phyloP scores from a whole-genome alignment of 2,888 invertebrate species.

The Tenodera sinensis region DNA sequence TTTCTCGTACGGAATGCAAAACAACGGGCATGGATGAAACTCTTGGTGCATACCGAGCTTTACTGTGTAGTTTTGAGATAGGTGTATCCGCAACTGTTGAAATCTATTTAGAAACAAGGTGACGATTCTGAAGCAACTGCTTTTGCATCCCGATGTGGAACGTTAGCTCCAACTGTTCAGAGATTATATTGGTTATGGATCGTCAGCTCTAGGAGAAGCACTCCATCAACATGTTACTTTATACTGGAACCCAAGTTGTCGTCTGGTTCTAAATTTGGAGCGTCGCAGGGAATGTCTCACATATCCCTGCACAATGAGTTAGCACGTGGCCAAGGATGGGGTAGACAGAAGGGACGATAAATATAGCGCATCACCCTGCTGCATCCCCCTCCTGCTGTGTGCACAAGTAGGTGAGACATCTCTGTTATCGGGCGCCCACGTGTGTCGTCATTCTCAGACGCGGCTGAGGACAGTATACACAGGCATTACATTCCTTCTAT shows the following conservation, averaged over 20 bases:
- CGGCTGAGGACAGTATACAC: too few relatives aligned
- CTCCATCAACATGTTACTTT: neutral
- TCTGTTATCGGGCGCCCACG: neutral
- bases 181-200: neutral
- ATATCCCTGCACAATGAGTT: neutral
- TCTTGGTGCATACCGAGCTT: too few relatives aligned
- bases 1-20: too few relatives aligned
- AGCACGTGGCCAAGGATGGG: neutral
- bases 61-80: too few relatives aligned
- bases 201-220: neutral
- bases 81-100: too few relatives aligned
- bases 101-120: too few relatives aligned
- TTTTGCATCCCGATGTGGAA: too few relatives aligned
- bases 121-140: too few relatives aligned
- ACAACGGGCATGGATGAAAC: too few relatives aligned
- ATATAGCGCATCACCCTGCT: neutral
- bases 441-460: too few relatives aligned
- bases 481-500: too few relatives aligned
- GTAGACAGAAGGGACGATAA: neutral
- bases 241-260: neutral
- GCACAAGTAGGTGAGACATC: neutral
- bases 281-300: neutral
- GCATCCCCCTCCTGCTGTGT: neutral
- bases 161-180: neutral
- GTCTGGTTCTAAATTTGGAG: neutral